Base-by-base conservation (phyloP, 1,140 invertebrate genomes). In the Papilio machaon region DNA sequence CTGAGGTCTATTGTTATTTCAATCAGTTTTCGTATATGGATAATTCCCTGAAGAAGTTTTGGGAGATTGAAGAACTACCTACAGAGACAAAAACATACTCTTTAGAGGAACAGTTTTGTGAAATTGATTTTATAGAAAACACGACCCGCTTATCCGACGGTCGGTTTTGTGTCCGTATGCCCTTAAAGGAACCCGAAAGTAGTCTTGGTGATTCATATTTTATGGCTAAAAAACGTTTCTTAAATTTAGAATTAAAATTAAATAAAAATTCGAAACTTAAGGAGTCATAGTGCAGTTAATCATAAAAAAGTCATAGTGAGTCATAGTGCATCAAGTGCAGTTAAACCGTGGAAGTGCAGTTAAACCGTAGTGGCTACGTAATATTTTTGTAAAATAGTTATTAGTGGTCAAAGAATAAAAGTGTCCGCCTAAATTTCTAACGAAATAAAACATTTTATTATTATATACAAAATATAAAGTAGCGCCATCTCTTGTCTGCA, bases 151-250 rank as follows among this genome's bases (percentile, higher is more conserved):
- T 84, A 74, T 19, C 38, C 43, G 52, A 79, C 23, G 89, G 91
- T 43, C 81, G 87, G 38, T 94, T 89, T 83, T 86, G 87, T 11
- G 91, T 93, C 5, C 67, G 78, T 2, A 81, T 84, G 15, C 91
- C 92, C 3, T 83, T 93, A 6, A 89, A 84, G 35, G 52, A 87
- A 54, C 64, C 83, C 10, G 30, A 77, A 46, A 81, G 88, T 15
- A 60, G 47, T 74, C 79, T 91, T 8, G 88, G 91, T 54, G 83
- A 91, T 75, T 92, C 91, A 17, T 87, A 84, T 74, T 46, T 73
- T 15, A 17, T 85, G n/a, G 91, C 90, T 11, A 83, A 83, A 76
- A 86, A 83, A 74, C 82, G 87, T n/a, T 90, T 92, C 82, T 74
- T 85, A 6, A 76, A 70, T 60, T 67, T 91, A 54, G 88, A 91